phyloP scores from a whole-genome alignment of 2,888 invertebrate species.

The Hedya salicella region DNA sequence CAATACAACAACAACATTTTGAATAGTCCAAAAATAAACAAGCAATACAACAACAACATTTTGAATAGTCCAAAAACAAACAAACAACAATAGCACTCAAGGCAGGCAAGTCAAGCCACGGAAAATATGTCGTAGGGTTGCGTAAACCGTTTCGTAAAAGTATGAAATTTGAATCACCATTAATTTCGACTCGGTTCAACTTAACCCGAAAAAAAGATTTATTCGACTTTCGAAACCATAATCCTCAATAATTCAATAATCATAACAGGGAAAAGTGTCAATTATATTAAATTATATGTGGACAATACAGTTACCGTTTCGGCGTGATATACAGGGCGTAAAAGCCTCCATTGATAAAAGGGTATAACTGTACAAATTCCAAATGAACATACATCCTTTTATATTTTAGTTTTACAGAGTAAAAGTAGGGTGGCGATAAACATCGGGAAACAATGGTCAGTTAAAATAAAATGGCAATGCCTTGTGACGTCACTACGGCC shows the following conservation, averaged over 20 bases:
- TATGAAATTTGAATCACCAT: constrained; percentile 32
- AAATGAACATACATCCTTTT: constrained; percentile 7
- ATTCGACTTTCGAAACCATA: constrained; percentile 35
- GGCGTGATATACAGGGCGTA: constrained; percentile 29
- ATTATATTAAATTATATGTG: constrained; percentile 57
- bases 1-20: no score
- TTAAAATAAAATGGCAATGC: constrained; percentile 44
- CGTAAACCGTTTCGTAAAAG: constrained; percentile 15
- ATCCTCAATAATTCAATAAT: constrained; percentile 42
- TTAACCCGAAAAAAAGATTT: constrained; percentile 35
- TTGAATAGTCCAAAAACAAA: no score
- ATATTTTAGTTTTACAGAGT: constrained; percentile 44
- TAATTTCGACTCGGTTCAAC: constrained; percentile 20
- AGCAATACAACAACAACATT: no score
- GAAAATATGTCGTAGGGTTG: no score
- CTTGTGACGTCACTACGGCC: constrained; percentile 32
- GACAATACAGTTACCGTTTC: constrained; percentile 54
- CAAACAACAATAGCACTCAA: no score
- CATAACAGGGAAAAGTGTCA: constrained; percentile 57
- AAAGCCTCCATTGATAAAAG: background rate
- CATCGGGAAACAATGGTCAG: constrained; percentile 56
- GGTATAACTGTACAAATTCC: background rate
- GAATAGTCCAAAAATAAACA: no score
- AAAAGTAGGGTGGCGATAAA: constrained; percentile 60
- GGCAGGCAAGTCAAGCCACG: no score